Evolutionary conservation across 2,797 vertebrate genomes (phyloP).

Genomic region (Ptychadena robeensis): DNA sequence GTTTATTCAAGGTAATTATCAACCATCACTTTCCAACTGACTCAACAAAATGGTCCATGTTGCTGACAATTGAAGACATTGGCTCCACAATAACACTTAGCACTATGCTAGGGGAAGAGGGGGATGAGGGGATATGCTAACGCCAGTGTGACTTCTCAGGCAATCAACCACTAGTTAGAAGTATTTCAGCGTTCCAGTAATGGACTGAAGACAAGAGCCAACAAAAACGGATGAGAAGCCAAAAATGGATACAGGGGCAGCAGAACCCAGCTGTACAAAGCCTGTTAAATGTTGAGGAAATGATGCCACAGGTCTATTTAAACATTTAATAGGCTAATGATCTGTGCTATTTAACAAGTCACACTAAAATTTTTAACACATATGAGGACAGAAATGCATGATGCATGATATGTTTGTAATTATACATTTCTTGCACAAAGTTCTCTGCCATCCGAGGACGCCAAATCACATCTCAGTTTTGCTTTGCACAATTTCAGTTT

Average conservation of each 20-base stretch:
- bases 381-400: not conserved
- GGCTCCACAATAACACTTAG: not conserved
- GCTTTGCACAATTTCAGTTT: not conserved
- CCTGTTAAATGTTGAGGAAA: constrained; percentile 8
- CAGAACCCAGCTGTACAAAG: constrained; percentile 11
- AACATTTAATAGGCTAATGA: constrained; percentile 11
- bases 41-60: not conserved
- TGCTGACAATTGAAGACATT: not conserved
- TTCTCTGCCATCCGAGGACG: not conserved
- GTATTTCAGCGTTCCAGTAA: constrained; percentile 25
- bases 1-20: not conserved
- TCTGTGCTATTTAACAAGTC: not conserved
- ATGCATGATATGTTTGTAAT: not conserved
- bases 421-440: not conserved
- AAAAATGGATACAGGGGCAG: constrained; percentile 1
- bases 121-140: not conserved
- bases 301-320: not conserved
- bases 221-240: constrained; percentile 1
- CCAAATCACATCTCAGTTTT: not conserved
- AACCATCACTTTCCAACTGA: not conserved
- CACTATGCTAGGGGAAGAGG: not conserved
- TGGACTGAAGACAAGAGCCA: constrained; percentile 24
- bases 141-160: not conserved
- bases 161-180: constrained; percentile 24
- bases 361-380: not conserved